phyloP scores from a whole-genome alignment of 2,797 vertebrate species.

The Chaunax sp. region DNA sequence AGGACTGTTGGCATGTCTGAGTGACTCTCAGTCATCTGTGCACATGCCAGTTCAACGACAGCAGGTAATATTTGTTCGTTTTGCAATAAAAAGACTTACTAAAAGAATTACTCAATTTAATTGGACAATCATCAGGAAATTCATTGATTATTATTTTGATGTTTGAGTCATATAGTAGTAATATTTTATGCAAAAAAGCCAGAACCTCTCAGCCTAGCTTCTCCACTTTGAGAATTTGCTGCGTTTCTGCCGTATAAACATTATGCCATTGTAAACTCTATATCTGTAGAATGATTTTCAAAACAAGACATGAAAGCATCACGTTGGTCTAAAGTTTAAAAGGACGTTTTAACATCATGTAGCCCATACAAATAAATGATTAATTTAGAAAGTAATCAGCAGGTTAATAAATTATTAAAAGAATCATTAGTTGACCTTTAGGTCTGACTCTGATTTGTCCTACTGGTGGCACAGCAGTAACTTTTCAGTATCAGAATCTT shows the following conservation, averaged over 20 bases:
- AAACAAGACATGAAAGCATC: too few relatives aligned
- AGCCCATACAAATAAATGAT: background rate
- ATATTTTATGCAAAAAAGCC: too few relatives aligned
- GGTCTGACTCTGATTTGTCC: background rate
- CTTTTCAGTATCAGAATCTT: background rate
- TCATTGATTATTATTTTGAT: too few relatives aligned
- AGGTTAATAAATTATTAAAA: background rate
- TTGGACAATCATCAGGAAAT: too few relatives aligned
- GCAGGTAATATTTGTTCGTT: too few relatives aligned
- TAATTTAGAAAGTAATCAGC: background rate
- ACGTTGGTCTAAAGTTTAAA: too few relatives aligned
- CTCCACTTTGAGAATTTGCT: too few relatives aligned
- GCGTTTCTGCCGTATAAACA: too few relatives aligned
- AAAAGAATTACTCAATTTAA: too few relatives aligned
- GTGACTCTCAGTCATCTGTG: constrained; percentile 9
- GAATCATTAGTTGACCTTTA: background rate
- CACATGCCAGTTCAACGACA: constrained; percentile 3
- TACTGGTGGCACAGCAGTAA: background rate
- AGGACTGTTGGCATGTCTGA: constrained; percentile 20
- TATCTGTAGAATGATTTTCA: too few relatives aligned
- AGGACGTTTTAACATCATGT: background rate
- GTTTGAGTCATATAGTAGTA: background rate
- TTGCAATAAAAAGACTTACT: too few relatives aligned
- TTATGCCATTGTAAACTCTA: background rate
- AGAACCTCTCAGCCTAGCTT: too few relatives aligned